These are phyloP conservation scores for Nemapogon koenigi DNA, from an alignment of 2,888 invertebrate species.

Conservation along the genomic window DNA sequence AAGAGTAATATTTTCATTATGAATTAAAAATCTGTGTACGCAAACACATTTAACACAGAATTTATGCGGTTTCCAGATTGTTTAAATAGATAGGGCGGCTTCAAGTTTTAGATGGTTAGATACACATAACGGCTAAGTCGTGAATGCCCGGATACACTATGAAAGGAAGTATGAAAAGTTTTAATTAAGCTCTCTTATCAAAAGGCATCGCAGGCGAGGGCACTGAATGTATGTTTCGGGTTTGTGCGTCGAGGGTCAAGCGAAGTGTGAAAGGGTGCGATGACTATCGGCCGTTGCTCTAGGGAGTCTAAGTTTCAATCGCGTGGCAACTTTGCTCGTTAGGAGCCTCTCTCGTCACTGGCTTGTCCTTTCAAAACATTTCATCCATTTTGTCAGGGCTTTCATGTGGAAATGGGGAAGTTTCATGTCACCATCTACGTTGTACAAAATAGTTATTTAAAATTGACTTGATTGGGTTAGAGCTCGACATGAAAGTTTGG, in stretches of 20 bases:
- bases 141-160: too few relatives aligned
- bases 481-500: too few relatives aligned
- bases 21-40: too few relatives aligned
- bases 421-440: constrained; percentile 4
- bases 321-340: constrained; percentile 46
- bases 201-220: constrained; percentile 21
- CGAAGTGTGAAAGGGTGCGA: constrained; percentile 41
- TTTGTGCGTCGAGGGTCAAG: constrained; percentile 27
- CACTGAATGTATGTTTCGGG: constrained; percentile 20
- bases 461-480: too few relatives aligned
- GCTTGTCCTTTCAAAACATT: constrained; percentile 37
- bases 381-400: constrained; percentile 22
- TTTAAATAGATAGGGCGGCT: too few relatives aligned
- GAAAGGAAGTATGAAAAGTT: constrained; percentile 25
- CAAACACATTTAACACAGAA: too few relatives aligned
- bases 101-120: too few relatives aligned
- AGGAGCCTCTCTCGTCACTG: constrained; percentile 33
- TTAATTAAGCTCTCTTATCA: constrained; percentile 50
- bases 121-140: too few relatives aligned
- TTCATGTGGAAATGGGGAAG: constrained; percentile 6
- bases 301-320: constrained; percentile 43
- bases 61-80: too few relatives aligned
- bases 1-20: too few relatives aligned
- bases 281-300: constrained; percentile 31
- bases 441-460: too few relatives aligned